These are phyloP conservation scores for Enteromius thamalakanensis DNA, from an alignment of 2,797 vertebrate species.

Conservation along the genomic window DNA sequence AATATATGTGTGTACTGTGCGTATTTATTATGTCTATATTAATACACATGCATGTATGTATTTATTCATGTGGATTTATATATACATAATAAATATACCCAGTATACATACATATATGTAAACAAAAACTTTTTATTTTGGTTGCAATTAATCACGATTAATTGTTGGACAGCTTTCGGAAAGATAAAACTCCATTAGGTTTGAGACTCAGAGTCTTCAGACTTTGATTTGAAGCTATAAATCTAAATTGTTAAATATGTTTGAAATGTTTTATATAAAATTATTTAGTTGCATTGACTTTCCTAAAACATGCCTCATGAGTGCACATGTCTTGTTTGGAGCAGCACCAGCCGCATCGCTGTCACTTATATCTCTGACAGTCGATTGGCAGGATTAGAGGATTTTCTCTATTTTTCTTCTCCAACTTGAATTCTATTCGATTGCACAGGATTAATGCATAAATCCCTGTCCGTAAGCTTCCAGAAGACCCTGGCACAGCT, in stretches of 20 bases:
- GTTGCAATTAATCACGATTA: too few relatives aligned
- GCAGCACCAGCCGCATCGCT: not conserved
- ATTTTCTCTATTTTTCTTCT: slow-evolving; percentile 48
- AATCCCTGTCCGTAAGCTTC: slow-evolving; percentile 69
- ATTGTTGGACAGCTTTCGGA: too few relatives aligned
- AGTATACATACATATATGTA: too few relatives aligned
- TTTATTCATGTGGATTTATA: too few relatives aligned
- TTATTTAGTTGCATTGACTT: not conserved
- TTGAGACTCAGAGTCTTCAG: not conserved
- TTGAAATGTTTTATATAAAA: not conserved
- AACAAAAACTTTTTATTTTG: too few relatives aligned
- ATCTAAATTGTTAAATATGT: not conserved
- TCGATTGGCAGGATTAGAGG: slow-evolving; percentile 58
- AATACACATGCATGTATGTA: too few relatives aligned
- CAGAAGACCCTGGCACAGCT: slow-evolving; percentile 48
- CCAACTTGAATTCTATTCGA: slow-evolving; percentile 56
- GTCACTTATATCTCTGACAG: slow-evolving; percentile 38
- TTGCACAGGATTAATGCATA: slow-evolving; percentile 61
- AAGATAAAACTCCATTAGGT: not conserved
- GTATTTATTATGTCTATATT: too few relatives aligned
- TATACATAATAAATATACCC: too few relatives aligned
- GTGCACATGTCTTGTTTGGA: not conserved
- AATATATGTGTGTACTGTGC: too few relatives aligned
- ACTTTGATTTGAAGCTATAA: not conserved
- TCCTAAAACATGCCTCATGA: not conserved